phyloP scores from a whole-genome alignment of 2,113 vertebrate genomes.

The Nibea albiflora region DNA sequence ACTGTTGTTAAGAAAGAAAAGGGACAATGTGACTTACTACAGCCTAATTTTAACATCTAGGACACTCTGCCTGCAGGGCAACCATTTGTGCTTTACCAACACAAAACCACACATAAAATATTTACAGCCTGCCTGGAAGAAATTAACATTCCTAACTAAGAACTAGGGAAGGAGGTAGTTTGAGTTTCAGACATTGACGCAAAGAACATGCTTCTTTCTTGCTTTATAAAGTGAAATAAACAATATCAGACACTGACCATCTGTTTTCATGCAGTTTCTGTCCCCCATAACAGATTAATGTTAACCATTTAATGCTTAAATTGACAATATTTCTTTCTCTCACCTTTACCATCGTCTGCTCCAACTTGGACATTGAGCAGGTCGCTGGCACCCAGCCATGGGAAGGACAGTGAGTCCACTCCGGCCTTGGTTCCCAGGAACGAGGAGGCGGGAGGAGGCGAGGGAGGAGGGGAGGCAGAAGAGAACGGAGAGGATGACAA shows the following conservation, averaged over 20 bases:
- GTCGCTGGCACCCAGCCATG: slow-evolving; percentile 87
- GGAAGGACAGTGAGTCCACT: slow-evolving; percentile 71
- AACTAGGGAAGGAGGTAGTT: too few species aligned
- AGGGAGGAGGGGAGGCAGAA: slow-evolving; percentile 49
- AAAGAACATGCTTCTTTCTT: not conserved
- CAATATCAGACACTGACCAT: not conserved
- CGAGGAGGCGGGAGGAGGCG: slow-evolving; percentile 53
- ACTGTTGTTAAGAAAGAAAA: too few species aligned
- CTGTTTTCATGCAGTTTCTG: too few species aligned
- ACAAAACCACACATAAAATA: not conserved
- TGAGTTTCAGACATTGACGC: not conserved
- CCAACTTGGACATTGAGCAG: slow-evolving; percentile 78
- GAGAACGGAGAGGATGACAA: slow-evolving; percentile 62
- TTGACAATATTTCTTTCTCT: not conserved
- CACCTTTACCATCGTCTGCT: slow-evolving; percentile 86
- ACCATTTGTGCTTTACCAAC: not conserved
- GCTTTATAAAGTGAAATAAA: not conserved
- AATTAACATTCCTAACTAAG: not conserved
- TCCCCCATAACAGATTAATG: too few species aligned
- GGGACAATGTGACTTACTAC: not conserved
- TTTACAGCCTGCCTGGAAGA: not conserved
- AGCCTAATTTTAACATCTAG: not conserved
- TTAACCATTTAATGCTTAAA: too few species aligned
- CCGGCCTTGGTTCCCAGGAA: slow-evolving; percentile 69
- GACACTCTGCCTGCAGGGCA: not conserved